Base-by-base conservation (phyloP, 2,797 vertebrate species). In the Periophthalmus magnuspinnatus region DNA sequence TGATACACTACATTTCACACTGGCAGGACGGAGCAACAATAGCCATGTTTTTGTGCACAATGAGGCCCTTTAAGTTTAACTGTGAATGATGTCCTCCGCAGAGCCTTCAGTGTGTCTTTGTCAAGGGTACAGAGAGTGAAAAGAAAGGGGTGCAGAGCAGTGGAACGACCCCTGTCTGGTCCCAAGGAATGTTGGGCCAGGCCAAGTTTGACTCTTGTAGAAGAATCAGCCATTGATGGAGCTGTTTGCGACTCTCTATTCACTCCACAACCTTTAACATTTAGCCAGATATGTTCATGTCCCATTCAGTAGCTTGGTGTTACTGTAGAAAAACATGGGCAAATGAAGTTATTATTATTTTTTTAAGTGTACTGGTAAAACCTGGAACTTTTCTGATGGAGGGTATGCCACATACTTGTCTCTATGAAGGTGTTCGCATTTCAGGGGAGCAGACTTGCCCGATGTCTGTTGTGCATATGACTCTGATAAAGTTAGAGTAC, bases 1-100 rank as follows among this genome's bases (percentile, higher is more conserved):
- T 61, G 81, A 91, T 83, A 88, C 82, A 85, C 78, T 79, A 85
- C 79, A 89, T 92, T 93, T 90, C 88, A 90, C 89, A 3, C 38
- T 83, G 86, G 54, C 38, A 89, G 76, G 86, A 81, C 67, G 81
- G 74, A 71, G 45, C 56, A 61, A 75, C 68, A 75, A 13, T 5
- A 28, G 81, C 82, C 72, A 56, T 74, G 75, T 79, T 82, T 76
- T 81, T 75, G 78, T 55, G 84, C 81, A 92, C 91, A 93, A 89
- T 86, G 84, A 83, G 28, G 8, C 86, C 86, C 76, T 88, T 93
- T 85, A 74, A 84, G 71, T 84, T 81, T 74, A 77, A 77, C 79
- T 70, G 77, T 87, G 83, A 81, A 87, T 82, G 75, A 87, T 75
- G 80, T 69, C 66, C 77, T 75, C 77, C 65, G 77, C 69, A 80